Conservation (phyloP, 2,888 invertebrate species). For the Eupeodes luniger region DNA sequence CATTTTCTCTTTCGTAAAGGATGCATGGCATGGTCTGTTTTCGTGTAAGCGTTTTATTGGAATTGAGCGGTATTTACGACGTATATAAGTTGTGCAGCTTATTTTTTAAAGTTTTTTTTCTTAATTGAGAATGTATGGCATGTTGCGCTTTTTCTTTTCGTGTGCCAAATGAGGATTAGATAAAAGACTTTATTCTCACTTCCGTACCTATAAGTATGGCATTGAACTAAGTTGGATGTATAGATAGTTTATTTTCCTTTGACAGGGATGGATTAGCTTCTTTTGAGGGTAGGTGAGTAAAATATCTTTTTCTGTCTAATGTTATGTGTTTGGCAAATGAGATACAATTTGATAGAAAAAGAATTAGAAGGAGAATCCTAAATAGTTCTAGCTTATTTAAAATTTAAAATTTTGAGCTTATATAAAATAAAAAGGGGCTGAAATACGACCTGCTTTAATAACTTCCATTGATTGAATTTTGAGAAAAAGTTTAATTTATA, state of each 20-base stretch:
- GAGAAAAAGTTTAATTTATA: no score
- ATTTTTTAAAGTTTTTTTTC: no score
- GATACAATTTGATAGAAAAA: no score
- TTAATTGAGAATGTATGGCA: conserved; percentile 20
- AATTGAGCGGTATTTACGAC: conserved; percentile 55
- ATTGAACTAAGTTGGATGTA: conserved; percentile 30
- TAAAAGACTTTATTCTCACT: conserved; percentile 61
- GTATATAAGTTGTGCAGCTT: conserved; percentile 44
- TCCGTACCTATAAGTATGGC: conserved; percentile 43
- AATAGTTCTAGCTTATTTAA: no score
- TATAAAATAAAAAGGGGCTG: no score
- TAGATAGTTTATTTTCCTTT: conserved; percentile 1
- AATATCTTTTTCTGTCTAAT: no score
- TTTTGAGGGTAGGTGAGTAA: background rate
- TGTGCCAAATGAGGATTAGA: conserved; percentile 66
- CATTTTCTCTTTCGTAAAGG: background rate
- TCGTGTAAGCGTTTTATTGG: conserved; percentile 38
- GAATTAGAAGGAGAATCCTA: no score
- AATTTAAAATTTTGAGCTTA: no score
- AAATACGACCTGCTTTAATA: no score
- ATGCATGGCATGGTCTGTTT: background rate
- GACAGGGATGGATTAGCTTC: background rate
- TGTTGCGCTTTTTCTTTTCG: conserved; percentile 8
- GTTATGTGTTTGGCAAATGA: no score
- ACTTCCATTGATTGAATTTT: no score